Evolutionary conservation across 2,888 invertebrate species (phyloP).

Genomic region (Lochmaea capreae): DNA sequence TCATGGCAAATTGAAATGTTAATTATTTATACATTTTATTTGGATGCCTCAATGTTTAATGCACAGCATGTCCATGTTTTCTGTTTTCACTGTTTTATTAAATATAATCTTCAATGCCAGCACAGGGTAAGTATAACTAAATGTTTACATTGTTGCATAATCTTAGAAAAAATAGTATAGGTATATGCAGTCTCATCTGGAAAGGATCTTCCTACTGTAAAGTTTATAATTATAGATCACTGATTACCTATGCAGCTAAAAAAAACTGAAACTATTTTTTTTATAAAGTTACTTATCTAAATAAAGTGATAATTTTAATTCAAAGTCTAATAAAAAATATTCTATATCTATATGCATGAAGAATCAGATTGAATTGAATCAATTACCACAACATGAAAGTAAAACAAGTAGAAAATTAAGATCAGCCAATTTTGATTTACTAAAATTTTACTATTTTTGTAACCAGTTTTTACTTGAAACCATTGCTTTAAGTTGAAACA

Average conservation of each 20-base stretch:
- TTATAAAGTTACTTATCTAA: no score
- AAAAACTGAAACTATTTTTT: no score
- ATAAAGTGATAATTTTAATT: no score
- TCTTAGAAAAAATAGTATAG: not conserved
- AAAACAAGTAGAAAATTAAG: no score
- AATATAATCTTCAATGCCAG: not conserved
- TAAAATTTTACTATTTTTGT: not conserved
- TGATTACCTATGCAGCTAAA: no score
- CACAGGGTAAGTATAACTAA: constrained; percentile 1
- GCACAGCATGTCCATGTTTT: constrained; percentile 15
- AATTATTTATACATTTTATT: not conserved
- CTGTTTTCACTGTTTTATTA: not conserved
- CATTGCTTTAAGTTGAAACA: not conserved
- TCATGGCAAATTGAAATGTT: not conserved
- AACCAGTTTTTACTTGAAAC: not conserved
- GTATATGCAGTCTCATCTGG: not conserved
- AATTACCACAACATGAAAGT: no score
- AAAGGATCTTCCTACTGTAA: not conserved
- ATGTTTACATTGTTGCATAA: constrained; percentile 1
- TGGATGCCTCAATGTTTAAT: not conserved
- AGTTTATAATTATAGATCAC: not conserved
- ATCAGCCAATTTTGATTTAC: not conserved
- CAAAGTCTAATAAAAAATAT: no score
- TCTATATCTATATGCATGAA: no score
- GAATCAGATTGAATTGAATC: no score